Evolutionary conservation across 1,140 invertebrate species (phyloP).

Genomic region (Drosophila nannoptera): DNA sequence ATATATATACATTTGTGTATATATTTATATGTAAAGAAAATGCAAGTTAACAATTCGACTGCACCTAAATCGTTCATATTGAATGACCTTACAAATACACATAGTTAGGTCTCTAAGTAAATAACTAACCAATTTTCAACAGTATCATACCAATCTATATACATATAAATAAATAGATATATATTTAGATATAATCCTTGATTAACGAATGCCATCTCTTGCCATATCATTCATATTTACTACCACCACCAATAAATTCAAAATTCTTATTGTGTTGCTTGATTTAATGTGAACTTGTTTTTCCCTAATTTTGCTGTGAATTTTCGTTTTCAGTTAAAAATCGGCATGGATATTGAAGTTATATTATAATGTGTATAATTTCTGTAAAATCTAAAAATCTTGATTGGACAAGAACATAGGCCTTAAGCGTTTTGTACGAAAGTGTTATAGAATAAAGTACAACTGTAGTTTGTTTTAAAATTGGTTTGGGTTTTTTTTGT

Average conservation of each 20-base stretch:
- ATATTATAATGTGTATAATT: constrained; percentile 57
- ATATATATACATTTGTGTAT: not conserved
- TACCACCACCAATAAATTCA: constrained; percentile 13
- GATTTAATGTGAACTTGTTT: constrained; percentile 36
- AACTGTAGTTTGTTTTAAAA: constrained; percentile 46
- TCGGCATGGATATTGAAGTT: constrained; percentile 74
- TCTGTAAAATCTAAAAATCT: constrained; percentile 63
- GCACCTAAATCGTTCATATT: constrained; percentile 66
- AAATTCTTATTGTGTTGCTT: constrained; percentile 31
- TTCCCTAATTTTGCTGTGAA: constrained; percentile 33
- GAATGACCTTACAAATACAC: constrained; percentile 53
- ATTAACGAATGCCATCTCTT: constrained; percentile 23
- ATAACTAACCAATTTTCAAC: constrained; percentile 25
- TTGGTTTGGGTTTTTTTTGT: not conserved
- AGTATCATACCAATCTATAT: constrained; percentile 30
- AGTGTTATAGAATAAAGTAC: constrained; percentile 56
- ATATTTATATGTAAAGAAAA: constrained; percentile 8
- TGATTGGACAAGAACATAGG: constrained; percentile 46
- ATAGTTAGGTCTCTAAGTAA: constrained; percentile 25
- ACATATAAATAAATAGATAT: not conserved
- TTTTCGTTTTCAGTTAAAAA: constrained; percentile 66
- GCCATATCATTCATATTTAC: constrained; percentile 27
- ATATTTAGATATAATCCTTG: constrained; percentile 9
- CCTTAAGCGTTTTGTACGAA: constrained; percentile 60
- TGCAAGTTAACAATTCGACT: constrained; percentile 17